These are phyloP conservation scores for Nomada fucata DNA, from an alignment of 2,888 invertebrate species.

Conservation along the genomic window DNA sequence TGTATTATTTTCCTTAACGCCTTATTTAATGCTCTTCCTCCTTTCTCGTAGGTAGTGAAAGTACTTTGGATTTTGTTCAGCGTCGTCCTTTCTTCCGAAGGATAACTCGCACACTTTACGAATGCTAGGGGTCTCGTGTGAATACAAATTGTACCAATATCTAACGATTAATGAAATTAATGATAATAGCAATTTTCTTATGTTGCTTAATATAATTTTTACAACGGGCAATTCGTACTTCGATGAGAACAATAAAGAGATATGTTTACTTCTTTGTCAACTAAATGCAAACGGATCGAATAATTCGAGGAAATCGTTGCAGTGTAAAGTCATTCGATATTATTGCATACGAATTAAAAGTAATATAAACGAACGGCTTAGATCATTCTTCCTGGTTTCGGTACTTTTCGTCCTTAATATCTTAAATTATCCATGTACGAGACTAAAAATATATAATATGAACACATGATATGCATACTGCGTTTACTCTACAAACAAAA, in stretches of 20 bases:
- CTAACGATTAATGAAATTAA: not conserved
- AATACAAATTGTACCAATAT: not conserved
- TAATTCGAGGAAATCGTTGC: not conserved
- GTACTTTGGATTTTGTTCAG: not conserved
- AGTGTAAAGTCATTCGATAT: conserved; percentile 2
- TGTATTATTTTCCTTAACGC: not conserved
- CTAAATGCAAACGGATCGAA: not conserved
- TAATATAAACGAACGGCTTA: not conserved
- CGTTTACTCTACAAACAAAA: conserved; percentile 2
- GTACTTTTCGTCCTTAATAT: not conserved
- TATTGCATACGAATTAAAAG: not conserved
- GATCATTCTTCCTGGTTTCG: not conserved
- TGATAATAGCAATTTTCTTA: conserved; percentile 3
- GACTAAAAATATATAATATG: conserved; percentile 6
- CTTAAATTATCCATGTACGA: not conserved
- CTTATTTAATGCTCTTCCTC: not conserved
- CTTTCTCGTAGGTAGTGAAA: not conserved
- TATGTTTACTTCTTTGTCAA: not conserved
- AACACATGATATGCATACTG: not conserved
- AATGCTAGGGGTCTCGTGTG: not conserved
- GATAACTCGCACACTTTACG: not conserved
- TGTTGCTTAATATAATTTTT: not conserved
- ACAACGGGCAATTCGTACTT: not conserved
- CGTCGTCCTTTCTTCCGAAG: not conserved
- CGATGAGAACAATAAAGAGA: not conserved